Conservation (phyloP, 1,140 invertebrate species). For the Drosophila mojavensis region DNA sequence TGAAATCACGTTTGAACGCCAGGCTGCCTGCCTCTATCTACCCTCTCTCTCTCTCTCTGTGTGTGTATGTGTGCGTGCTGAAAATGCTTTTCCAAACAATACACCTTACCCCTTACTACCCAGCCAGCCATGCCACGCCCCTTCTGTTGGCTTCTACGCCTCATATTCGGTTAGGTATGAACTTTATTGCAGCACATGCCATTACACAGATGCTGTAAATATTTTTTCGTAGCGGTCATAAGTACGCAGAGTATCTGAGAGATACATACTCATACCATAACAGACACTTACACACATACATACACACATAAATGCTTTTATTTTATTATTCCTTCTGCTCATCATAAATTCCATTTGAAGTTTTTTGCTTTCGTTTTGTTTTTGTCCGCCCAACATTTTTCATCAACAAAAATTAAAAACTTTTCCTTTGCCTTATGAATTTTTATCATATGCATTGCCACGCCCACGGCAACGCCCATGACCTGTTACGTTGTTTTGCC, state of each 20-base stretch:
- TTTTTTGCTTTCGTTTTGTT: neutral
- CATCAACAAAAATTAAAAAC: conserved; percentile 1
- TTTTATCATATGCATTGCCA: neutral
- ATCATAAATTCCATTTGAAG: conserved; percentile 15
- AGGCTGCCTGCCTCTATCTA: conserved; percentile 6
- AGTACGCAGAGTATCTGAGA: conserved; percentile 24
- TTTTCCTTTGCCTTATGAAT: conserved; percentile 14
- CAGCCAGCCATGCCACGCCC: neutral
- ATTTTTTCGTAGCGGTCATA: conserved; percentile 60
- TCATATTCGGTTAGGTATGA: conserved; percentile 41
- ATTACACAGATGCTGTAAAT: conserved; percentile 67
- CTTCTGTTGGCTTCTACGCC: conserved; percentile 18
- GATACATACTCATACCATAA: neutral
- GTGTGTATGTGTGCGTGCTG: neutral
- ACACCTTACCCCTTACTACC: neutral
- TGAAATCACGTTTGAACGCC: conserved; percentile 38
- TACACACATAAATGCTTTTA: neutral
- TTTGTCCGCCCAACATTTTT: conserved; percentile 4
- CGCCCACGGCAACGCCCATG: neutral
- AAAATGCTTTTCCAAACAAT: conserved; percentile 35
- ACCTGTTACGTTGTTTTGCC: neutral
- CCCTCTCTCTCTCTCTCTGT: neutral
- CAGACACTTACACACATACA: neutral
- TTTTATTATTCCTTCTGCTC: conserved; percentile 10
- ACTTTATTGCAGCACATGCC: conserved; percentile 65